A percentile compares a stretch with the other conserved stretches of the same genome.
Conservation (phyloP, 2,113 vertebrate species). For the Diglossa brunneiventris region DNA sequence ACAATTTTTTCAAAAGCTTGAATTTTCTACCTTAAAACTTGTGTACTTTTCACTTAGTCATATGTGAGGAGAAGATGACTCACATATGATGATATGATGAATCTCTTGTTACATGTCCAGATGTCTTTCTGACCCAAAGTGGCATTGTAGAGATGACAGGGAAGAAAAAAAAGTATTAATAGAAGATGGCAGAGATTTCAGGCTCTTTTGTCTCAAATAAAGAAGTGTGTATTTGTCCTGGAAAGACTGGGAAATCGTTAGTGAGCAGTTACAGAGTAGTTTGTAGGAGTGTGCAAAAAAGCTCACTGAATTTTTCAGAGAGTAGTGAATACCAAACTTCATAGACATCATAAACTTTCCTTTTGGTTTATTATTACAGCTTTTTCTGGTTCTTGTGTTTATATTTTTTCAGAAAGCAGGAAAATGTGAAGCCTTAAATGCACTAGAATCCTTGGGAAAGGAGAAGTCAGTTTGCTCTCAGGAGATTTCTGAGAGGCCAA, state of each 20-base stretch:
- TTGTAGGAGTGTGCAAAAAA: neutral
- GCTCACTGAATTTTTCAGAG: neutral
- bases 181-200: neutral
- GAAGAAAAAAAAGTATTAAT: neutral
- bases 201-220: neutral
- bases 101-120: neutral
- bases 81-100: neutral
- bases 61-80: neutral
- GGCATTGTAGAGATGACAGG: neutral
- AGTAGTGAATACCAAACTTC: neutral
- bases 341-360: neutral
- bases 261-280: neutral
- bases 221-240: neutral
- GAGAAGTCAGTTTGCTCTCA: neutral
- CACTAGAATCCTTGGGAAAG: constrained; percentile 1
- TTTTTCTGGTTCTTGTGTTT: neutral
- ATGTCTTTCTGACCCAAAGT: neutral
- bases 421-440: neutral
- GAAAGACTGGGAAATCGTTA: neutral
- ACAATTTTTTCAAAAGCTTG: neutral
- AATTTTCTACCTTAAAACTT: neutral
- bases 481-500: neutral
- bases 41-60: neutral
- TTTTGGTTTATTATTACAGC: neutral
- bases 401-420: constrained; percentile 43